These are phyloP conservation scores for Tapirus indicus DNA, from an alignment of 2,797 vertebrate species.

Conservation along the genomic window DNA sequence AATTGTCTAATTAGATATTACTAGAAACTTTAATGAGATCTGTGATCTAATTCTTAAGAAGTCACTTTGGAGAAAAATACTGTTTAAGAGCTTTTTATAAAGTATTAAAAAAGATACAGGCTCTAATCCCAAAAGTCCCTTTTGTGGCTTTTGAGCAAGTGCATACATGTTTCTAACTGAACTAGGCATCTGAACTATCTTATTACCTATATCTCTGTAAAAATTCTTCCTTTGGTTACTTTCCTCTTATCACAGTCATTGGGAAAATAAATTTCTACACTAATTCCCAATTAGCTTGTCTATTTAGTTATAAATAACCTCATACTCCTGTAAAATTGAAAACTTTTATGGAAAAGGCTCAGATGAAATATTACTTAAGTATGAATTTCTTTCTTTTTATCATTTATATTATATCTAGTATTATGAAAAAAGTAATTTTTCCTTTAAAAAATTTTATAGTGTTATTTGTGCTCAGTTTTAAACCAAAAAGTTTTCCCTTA, in stretches of 20 bases:
- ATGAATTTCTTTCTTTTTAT: slow-evolving; percentile 16
- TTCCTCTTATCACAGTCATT: not conserved
- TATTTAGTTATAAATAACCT: not conserved
- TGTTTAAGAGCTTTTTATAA: not conserved
- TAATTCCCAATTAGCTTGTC: not conserved
- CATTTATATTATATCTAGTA: not conserved
- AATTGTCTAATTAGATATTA: not conserved
- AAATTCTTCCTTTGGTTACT: slow-evolving; percentile 11
- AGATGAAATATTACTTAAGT: not conserved
- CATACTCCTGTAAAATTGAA: not conserved
- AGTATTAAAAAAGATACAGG: not conserved
- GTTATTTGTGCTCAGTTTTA: slow-evolving; percentile 21
- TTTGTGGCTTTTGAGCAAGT: slow-evolving; percentile 1
- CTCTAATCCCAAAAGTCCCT: not conserved
- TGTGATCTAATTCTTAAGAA: slow-evolving; percentile 20
- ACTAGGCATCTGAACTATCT: not conserved
- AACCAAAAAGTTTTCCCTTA: not conserved
- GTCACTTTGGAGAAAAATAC: not conserved
- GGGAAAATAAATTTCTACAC: not conserved
- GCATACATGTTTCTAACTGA: not conserved
- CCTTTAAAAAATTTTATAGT: not conserved
- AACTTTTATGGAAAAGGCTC: not conserved
- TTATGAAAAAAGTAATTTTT: not conserved
- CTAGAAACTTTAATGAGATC: not conserved
- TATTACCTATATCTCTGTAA: not conserved